Base-by-base conservation (phyloP, 2,888 invertebrate genomes). In the Xestobium rufovillosum region DNA sequence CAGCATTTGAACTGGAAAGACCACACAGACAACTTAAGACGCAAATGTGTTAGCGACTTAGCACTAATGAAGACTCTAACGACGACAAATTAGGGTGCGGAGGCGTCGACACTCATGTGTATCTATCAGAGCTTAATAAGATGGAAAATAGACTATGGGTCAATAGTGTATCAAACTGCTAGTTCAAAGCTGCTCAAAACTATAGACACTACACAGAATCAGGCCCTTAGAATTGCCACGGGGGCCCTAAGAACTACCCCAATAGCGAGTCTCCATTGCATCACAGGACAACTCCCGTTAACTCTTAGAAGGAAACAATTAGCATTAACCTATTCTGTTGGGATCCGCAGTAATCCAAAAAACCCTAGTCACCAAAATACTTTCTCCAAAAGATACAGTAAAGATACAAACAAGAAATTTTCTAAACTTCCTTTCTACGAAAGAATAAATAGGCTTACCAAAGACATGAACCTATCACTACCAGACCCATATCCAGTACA, bases 111-210 rank as follows among this genome's bases (percentile, higher is more conserved):
- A 9, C 19, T 46, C 15, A 6, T 37, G 2, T 36, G 29, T 3
- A 27, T 39, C 0, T 47, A 46, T 14, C 32, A 35, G 25, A 31
- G 41, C 12, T 12, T 44, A 3, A 34, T 47, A 2, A 16, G 36
- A 14, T 29, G 41, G 8, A 48, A 48, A 41, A 4, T 52, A 1
- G 49, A 51, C 14, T 50, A 51, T 14, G 49, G 49, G 3, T 39
- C 46, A 6, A 34, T 26, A 13, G 26, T 14, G 8, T 34, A 31
- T 11, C 9, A 15, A 14, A 31, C 31, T 4, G 31, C 31, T 9
- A 31, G 17, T 9, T 16, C 15, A 31, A 31, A 15, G 11, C 15
- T 11, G n/a, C 31, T 32, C 4, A n/a, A n/a, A n/a, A n/a, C n/a
- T n/a, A n/a, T n/a, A n/a, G n/a, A n/a, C n/a, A n/a, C n/a, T n/a